Conservation (phyloP, 2,113 vertebrate genomes). For the Ornithorhynchus anatinus region DNA sequence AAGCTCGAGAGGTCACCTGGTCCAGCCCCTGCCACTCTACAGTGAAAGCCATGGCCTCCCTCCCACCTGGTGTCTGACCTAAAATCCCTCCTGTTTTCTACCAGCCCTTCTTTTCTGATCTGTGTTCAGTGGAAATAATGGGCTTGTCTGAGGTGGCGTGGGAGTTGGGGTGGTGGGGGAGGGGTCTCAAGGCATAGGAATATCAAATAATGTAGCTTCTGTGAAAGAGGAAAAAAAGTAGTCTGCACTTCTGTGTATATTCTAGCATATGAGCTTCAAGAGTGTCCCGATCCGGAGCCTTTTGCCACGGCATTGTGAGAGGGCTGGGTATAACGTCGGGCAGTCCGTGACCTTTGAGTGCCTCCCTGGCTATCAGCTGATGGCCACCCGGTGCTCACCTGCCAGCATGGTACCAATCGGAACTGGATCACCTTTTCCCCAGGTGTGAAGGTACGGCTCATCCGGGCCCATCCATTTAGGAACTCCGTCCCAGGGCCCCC, state of each 20-base stretch:
- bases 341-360: slow-evolving; percentile 98
- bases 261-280: slow-evolving; percentile 93
- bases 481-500: background rate
- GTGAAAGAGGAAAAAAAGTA: too few species aligned
- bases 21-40: too few species aligned
- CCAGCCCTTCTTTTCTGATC: background rate
- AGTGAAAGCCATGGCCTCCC: too few species aligned
- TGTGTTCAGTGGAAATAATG: background rate
- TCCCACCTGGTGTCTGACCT: too few species aligned
- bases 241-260: background rate
- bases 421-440: slow-evolving; percentile 94
- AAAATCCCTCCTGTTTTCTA: too few species aligned
- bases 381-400: slow-evolving; percentile 92
- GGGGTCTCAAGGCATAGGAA: too few species aligned
- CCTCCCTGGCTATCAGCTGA: slow-evolving; percentile 88
- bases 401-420: slow-evolving; percentile 92
- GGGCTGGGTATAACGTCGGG: slow-evolving; percentile 95
- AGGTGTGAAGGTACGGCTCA: slow-evolving; percentile 90
- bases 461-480: background rate
- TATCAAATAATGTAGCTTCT: too few species aligned
- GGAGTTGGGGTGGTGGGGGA: too few species aligned
- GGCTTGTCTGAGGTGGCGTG: background rate
- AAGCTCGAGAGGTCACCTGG: background rate
- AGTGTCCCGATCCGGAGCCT: slow-evolving; percentile 93
- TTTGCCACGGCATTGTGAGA: slow-evolving; percentile 89